Evolutionary conservation across 2,797 vertebrate species (phyloP).

Genomic region (Loriculus beryllinus): DNA sequence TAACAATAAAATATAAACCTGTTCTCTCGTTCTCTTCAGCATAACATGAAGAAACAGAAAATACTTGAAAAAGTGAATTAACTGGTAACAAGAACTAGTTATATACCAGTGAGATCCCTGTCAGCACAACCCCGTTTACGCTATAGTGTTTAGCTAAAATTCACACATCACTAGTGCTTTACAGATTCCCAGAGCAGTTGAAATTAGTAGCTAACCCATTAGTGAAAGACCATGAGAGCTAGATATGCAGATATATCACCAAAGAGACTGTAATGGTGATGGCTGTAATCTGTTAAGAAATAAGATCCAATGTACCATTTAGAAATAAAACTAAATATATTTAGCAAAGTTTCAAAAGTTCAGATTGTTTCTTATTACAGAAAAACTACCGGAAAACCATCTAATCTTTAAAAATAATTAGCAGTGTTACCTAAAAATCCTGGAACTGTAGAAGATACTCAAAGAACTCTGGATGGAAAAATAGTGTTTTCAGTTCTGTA

Average conservation of each 20-base stretch:
- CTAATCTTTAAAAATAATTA: neutral
- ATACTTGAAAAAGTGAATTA: neutral
- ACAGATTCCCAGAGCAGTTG: neutral
- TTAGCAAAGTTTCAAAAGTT: neutral
- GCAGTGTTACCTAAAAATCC: neutral
- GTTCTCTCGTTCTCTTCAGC: neutral
- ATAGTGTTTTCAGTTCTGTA: neutral
- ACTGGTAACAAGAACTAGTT: neutral
- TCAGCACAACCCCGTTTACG: neutral
- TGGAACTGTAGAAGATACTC: neutral
- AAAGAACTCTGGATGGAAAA: neutral
- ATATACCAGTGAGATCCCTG: neutral
- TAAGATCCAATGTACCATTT: neutral
- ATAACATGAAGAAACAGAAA: neutral
- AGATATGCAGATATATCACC: neutral
- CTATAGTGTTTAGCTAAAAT: neutral
- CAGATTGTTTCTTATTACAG: neutral
- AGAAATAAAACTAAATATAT: neutral
- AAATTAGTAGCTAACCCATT: neutral
- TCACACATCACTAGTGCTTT: neutral
- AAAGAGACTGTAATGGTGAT: neutral
- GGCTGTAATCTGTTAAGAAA: neutral
- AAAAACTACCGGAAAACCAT: neutral
- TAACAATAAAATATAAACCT: neutral
- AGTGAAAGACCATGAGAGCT: neutral